phyloP scores from a whole-genome alignment of 2,113 vertebrate species.

The Taxidea taxus region DNA sequence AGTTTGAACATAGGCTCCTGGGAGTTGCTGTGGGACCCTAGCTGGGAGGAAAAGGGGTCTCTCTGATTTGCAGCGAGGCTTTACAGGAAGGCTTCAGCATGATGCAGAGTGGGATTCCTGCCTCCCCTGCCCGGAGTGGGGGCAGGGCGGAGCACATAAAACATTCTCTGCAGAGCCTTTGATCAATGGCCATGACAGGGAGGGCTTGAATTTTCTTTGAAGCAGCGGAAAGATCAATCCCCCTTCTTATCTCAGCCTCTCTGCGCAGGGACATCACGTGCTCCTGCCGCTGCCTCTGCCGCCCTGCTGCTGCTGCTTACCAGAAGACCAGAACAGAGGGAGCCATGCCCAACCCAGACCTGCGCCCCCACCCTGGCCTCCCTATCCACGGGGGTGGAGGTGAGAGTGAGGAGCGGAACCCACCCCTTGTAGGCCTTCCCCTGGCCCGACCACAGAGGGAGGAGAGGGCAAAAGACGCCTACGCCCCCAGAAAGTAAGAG shows the following conservation, averaged over 20 bases:
- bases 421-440: background rate
- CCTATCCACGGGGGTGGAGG: too few species aligned
- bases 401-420: background rate
- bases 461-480: background rate
- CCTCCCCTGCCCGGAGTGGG: background rate
- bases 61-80: background rate
- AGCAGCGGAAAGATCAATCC: constrained; percentile 61
- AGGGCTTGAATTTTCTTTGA: constrained; percentile 49
- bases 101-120: background rate
- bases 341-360: too few species aligned
- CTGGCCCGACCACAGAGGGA: background rate
- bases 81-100: background rate
- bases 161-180: constrained; percentile 44
- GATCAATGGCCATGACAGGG: constrained; percentile 43
- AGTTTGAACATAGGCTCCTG: background rate
- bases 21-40: background rate
- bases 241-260: constrained; percentile 52
- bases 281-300: background rate
- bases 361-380: accelerated
- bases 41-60: background rate
- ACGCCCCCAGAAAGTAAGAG: background rate
- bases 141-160: background rate
- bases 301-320: background rate
- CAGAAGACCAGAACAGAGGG: background rate
- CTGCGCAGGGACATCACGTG: background rate